A percentile compares a stretch with the other conserved stretches of the same genome.
phyloP scores from a whole-genome alignment of 2,888 invertebrate species.

The Myopa tessellatipennis region DNA sequence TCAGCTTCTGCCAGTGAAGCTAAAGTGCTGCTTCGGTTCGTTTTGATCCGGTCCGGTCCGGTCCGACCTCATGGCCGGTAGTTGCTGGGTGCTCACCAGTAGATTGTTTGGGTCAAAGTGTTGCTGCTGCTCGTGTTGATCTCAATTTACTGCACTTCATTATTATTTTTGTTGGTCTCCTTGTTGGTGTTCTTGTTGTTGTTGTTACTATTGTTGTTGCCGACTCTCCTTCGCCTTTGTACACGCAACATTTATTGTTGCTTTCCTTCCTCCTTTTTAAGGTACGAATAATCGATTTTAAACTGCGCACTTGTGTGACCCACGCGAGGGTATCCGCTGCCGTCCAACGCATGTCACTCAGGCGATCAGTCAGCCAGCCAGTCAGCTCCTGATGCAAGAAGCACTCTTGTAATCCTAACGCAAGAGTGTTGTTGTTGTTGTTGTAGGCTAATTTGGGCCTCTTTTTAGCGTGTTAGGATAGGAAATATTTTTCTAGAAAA shows the following conservation, averaged over 20 bases:
- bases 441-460: background rate
- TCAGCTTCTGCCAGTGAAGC: background rate
- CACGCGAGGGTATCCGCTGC: slow-evolving; percentile 7
- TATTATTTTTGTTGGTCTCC: background rate
- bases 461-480: background rate
- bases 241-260: slow-evolving; percentile 49
- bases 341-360: slow-evolving; percentile 5
- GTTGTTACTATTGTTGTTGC: slow-evolving; percentile 18
- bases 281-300: slow-evolving; percentile 60
- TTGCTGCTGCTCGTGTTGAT: slow-evolving; percentile 3
- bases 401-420: too few relatives aligned
- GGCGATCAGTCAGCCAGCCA: background rate
- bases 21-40: too few relatives aligned
- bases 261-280: background rate
- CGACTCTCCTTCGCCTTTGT: slow-evolving; percentile 5
- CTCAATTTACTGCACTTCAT: slow-evolving; percentile 10
- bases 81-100: slow-evolving; percentile 2
- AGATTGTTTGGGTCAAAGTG: background rate
- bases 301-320: slow-evolving; percentile 40
- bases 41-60: too few relatives aligned
- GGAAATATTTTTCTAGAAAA: background rate
- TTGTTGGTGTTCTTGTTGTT: background rate
- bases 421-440: background rate
- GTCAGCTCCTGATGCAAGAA: too few relatives aligned
- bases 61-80: background rate